Evolutionary conservation across 2,797 vertebrate species (phyloP), one percentile per base, ranked within the genome.

Genomic region (Acipenser oxyrinchus): DNA sequence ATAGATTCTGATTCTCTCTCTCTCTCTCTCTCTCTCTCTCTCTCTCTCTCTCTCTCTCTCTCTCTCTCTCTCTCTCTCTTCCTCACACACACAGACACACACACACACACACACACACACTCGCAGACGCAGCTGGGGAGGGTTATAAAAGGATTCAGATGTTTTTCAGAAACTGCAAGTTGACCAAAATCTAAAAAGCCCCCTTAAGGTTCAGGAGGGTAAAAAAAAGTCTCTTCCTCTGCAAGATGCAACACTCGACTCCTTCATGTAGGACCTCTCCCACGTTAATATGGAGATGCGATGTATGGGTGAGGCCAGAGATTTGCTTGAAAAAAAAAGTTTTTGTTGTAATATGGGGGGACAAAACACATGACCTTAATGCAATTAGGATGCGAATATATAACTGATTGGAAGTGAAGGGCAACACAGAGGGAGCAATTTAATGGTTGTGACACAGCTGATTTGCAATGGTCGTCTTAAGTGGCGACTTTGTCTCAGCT

Each of bases 81-180:
- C 49, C 67, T 64, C 66, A n/a, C n/a, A n/a, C n/a, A n/a, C n/a
- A n/a, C n/a, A n/a, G n/a, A n/a, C n/a, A 68, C 77, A 75, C 60
- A 81, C 77, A 72, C 81, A 70, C 80, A 69, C 70, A 68, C 49
- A 65, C 74, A 15, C 72, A 66, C 69, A 65, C 70, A 72, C 58
- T 49, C 72, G 66, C 75, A 69, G 71, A 64, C 11, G 69, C 90
- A 94, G 92, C 91, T 93, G 91, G 89, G 79, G 88, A 84, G 83
- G 84, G 81, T 90, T 89, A 91, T 84, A 90, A 90, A 89, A 88
- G 87, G 84, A 93, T 92, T 95, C 92, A 91, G 91, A 94, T 93
- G 91, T 94, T 91, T 92, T 89, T 83, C 84, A 89, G 87, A 87
- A 86, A 88, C 81, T 77, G 85, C 88, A 90, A 90, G 88, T 88